A percentile compares a stretch with the other conserved stretches of the same genome.
These are phyloP conservation scores for Lipophrys pholis DNA, from an alignment of 2,113 vertebrate species.

Conservation along the genomic window DNA sequence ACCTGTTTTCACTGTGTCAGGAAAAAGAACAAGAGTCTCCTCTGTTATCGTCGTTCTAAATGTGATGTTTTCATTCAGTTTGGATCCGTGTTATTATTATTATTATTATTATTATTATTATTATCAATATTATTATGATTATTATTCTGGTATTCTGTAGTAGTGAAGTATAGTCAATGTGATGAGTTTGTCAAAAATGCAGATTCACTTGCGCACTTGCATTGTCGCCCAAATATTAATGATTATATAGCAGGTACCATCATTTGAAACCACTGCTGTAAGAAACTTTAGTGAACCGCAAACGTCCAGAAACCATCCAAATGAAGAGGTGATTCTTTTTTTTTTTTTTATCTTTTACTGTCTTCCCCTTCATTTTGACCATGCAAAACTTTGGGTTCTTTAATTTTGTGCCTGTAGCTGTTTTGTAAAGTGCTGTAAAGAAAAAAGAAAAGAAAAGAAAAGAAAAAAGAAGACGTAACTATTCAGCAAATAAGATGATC, in stretches of 20 bases:
- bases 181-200: slow-evolving; percentile 45
- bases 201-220: slow-evolving; percentile 27
- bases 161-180: slow-evolving; percentile 56
- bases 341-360: no score
- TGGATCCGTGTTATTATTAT: slow-evolving; percentile 19
- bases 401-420: slow-evolving; percentile 81
- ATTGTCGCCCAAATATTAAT: slow-evolving; percentile 25
- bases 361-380: slow-evolving; percentile 54
- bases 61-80: slow-evolving; percentile 59
- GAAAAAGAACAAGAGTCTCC: slow-evolving; percentile 55
- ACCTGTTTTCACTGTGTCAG: slow-evolving; percentile 71
- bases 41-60: slow-evolving; percentile 50
- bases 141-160: slow-evolving; percentile 21
- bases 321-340: no score
- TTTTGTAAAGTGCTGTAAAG: slow-evolving; percentile 81
- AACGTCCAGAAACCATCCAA: not conserved
- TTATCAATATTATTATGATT: slow-evolving; percentile 30
- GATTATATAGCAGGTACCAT: not conserved
- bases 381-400: slow-evolving; percentile 45
- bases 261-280: slow-evolving; percentile 13
- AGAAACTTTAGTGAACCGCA: not conserved
- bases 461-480: slow-evolving; percentile 46
- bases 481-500: slow-evolving; percentile 74
- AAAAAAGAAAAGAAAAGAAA: not conserved
- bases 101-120: slow-evolving; percentile 14